phyloP scores from a whole-genome alignment of 1,140 invertebrate species.

The Pseudachorutes palmiensis region DNA sequence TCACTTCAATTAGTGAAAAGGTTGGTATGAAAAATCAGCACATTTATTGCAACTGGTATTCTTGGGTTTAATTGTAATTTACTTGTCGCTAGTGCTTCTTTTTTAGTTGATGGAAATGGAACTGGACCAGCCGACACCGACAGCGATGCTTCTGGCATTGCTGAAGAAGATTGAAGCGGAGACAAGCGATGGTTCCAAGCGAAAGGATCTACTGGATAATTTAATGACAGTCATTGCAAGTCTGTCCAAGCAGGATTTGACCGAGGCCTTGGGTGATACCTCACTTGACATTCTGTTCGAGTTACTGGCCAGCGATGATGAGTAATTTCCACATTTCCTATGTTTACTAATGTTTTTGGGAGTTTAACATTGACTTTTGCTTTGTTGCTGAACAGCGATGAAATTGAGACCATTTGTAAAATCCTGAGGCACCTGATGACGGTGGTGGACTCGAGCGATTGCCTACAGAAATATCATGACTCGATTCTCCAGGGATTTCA shows the following conservation, averaged over 20 bases:
- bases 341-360: not conserved
- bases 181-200: too few relatives aligned
- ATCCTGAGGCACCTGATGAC: slow-evolving; percentile 34
- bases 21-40: too few relatives aligned
- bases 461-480: slow-evolving; percentile 30
- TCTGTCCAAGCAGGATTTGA: slow-evolving; percentile 20
- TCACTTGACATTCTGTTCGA: slow-evolving; percentile 30
- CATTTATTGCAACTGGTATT: too few relatives aligned
- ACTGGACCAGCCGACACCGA: not conserved
- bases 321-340: slow-evolving; percentile 13
- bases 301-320: slow-evolving; percentile 26
- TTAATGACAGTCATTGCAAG: slow-evolving; percentile 27
- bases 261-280: slow-evolving; percentile 12
- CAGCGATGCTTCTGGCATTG: too few relatives aligned
- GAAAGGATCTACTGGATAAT: slow-evolving; percentile 21
- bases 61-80: too few relatives aligned
- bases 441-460: slow-evolving; percentile 25
- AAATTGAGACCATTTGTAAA: slow-evolving; percentile 28
- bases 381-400: slow-evolving; percentile 18
- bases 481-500: slow-evolving; percentile 30
- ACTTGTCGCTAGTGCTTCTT: too few relatives aligned
- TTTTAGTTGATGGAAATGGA: not conserved
- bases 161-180: too few relatives aligned
- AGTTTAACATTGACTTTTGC: not conserved
- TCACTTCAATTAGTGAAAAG: too few relatives aligned